These are phyloP conservation scores for Galerucella pusilla DNA, from an alignment of 2,888 invertebrate species.

Conservation along the genomic window DNA sequence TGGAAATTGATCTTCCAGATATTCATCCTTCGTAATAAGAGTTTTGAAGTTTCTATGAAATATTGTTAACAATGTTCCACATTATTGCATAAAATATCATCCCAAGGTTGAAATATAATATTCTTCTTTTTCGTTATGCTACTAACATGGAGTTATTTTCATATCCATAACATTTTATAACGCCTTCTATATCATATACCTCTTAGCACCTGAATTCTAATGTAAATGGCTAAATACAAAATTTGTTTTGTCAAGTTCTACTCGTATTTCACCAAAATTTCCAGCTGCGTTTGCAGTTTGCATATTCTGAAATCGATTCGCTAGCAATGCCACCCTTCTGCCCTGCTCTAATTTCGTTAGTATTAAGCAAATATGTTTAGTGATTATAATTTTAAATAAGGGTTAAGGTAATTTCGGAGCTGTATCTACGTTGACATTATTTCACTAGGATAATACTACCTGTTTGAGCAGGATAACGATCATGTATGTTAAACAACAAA, in stretches of 20 bases:
- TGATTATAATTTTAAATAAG: conserved; percentile 17
- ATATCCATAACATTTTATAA: no score
- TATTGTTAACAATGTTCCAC: no score
- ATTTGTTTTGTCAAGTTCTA: not conserved
- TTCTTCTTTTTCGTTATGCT: no score
- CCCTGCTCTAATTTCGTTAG: not conserved
- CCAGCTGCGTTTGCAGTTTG: not conserved
- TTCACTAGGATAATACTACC: not conserved
- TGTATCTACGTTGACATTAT: not conserved
- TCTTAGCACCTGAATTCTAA: not conserved
- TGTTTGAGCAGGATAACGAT: not conserved
- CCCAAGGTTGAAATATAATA: no score
- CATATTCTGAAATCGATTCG: not conserved
- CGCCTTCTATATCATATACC: not conserved
- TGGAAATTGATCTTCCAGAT: not conserved
- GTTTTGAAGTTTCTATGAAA: no score
- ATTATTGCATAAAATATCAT: no score
- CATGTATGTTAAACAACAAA: no score
- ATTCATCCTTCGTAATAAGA: not conserved
- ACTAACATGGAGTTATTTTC: no score
- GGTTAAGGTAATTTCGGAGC: not conserved
- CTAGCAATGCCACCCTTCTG: not conserved
- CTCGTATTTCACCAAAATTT: not conserved
- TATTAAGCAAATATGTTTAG: conserved; percentile 19
- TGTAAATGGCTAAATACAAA: not conserved